A percentile compares a stretch with the other conserved stretches of the same genome.
These are phyloP conservation scores for Ptychoptera albimana DNA, from an alignment of 2,888 invertebrate species.

Conservation along the genomic window DNA sequence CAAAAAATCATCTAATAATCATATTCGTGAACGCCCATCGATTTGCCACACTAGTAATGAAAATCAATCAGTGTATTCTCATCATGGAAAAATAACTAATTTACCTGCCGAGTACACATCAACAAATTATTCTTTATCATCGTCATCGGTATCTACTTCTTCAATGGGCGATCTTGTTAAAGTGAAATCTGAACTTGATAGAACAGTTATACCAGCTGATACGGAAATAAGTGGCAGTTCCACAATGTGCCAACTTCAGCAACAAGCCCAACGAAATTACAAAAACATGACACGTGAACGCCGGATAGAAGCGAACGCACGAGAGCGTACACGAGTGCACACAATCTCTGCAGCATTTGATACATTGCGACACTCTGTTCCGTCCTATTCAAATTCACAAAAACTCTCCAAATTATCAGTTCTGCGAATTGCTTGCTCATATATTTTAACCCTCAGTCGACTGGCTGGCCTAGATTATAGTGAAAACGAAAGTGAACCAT, in stretches of 20 bases:
- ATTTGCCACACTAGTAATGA: no score
- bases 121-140: no score
- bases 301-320: constrained; percentile 84
- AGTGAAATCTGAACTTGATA: no score
- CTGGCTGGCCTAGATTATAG: constrained; percentile 54
- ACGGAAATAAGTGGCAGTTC: neutral
- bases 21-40: neutral
- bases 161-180: no score
- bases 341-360: constrained; percentile 94
- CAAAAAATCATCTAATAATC: constrained; percentile 21
- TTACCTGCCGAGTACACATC: no score
- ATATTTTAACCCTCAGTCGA: constrained; percentile 73
- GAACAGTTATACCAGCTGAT: neutral
- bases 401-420: constrained; percentile 88
- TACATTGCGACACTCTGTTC: constrained; percentile 66
- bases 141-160: no score
- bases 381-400: constrained; percentile 84
- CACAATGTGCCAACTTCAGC: constrained; percentile 4
- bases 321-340: constrained; percentile 84
- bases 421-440: constrained; percentile 81
- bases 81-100: no score
- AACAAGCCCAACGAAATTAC: constrained; percentile 62
- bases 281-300: constrained; percentile 91
- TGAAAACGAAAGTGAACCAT: constrained; percentile 40
- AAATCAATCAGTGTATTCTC: no score